Evolutionary conservation across 2,797 vertebrate species (phyloP), one percentile per base, ranked within the genome.

Genomic region (Tamandua tetradactyla): DNA sequence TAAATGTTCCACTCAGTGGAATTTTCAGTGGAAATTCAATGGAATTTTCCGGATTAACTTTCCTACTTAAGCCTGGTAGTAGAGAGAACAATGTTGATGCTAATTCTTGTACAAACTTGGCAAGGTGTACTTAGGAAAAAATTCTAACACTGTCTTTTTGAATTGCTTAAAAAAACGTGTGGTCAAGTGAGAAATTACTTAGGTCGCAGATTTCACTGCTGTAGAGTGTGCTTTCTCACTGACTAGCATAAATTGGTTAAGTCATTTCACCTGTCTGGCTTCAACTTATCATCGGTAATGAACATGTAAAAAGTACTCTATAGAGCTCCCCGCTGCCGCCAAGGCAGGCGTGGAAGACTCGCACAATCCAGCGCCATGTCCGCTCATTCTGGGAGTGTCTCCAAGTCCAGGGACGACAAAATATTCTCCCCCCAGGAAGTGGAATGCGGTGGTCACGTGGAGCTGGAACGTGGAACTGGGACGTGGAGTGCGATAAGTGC

Each of bases 1-100:
- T 87, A 93, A 89, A 95, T 81, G 74, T 86, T 81, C 93, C 71
- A 84, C 87, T 78, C 87, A n/a, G n/a, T n/a, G n/a, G n/a, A n/a
- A n/a, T n/a, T n/a, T n/a, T n/a, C n/a, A n/a, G n/a, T n/a, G n/a
- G 81, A 91, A 87, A 40, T 87, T 87, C 81, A 93, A 75, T 83
- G 49, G 6, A 66, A 94, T 89, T 69, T 93, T 96, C 57, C 57
- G 84, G 85, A n/a, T 61, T 87, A 59, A 64, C 37, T 86, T 75
- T 76, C 59, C 64, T 37, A 13, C 49, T 68, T 72, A 6, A 40
- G 49, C 42, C 68, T 62, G 71, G 5, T 89, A 1, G 8, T 87
- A 87, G 80, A 87, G 44, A 89, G 7, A 40, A 93, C 42, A 87
- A 37, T 44, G 10, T 62, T 66, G 9, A 87, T n/a, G n/a, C 15